phyloP scores from a whole-genome alignment of 2,797 vertebrate genomes.

The Tangara arthus region DNA sequence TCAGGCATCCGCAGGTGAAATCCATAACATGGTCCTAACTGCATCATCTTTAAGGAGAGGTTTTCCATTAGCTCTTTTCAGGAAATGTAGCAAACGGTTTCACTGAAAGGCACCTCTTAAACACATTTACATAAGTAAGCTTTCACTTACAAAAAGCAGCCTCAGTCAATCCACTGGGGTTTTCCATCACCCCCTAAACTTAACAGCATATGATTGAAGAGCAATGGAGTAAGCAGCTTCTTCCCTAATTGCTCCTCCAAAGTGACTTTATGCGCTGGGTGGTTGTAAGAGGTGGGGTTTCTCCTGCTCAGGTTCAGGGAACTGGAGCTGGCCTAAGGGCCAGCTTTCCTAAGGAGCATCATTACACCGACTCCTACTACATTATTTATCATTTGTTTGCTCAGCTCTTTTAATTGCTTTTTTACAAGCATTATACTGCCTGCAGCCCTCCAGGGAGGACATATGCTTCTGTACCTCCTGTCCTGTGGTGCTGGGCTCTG shows the following conservation, averaged over 20 bases:
- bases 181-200: not conserved
- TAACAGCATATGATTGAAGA: slow-evolving; percentile 4
- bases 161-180: slow-evolving; percentile 16
- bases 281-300: not conserved
- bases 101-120: slow-evolving; percentile 58
- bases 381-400: slow-evolving; percentile 52
- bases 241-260: slow-evolving; percentile 40
- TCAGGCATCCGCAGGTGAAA: slow-evolving; percentile 41
- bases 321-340: not conserved
- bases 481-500: not conserved
- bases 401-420: slow-evolving; percentile 48
- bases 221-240: not conserved
- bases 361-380: slow-evolving; percentile 6
- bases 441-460: not conserved
- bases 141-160: slow-evolving; percentile 39
- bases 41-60: not conserved
- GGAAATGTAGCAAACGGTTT: slow-evolving; percentile 52
- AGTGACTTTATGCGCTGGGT: not conserved
- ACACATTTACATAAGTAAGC: slow-evolving; percentile 60
- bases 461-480: not conserved
- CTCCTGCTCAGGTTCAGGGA: not conserved
- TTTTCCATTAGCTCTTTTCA: slow-evolving; percentile 59
- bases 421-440: not conserved
- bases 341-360: slow-evolving; percentile 4
- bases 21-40: slow-evolving; percentile 3